Evolutionary conservation across 2,113 vertebrate genomes (phyloP).

Genomic region (Istiophorus platypterus): DNA sequence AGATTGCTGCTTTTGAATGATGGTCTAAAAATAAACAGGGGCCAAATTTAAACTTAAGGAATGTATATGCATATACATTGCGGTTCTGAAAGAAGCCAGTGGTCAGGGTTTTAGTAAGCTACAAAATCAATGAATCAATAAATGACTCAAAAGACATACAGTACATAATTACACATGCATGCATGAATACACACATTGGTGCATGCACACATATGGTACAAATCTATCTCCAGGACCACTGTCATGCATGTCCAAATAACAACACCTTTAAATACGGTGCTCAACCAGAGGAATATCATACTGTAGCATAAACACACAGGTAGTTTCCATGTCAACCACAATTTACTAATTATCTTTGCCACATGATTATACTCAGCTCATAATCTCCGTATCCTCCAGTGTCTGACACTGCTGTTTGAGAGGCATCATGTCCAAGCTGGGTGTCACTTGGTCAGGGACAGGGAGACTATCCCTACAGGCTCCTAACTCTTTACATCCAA

Average conservation of each 20-base stretch:
- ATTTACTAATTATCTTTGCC: too few species aligned
- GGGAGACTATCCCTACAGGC: neutral
- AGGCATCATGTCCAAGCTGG: neutral
- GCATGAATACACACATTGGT: neutral
- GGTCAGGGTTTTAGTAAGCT: neutral
- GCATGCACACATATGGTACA: neutral
- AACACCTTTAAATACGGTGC: neutral
- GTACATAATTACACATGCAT: neutral
- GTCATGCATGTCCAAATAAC: neutral
- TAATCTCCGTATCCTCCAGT: neutral
- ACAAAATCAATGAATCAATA: too few species aligned
- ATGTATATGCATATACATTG: too few species aligned
- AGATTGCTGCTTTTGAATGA: neutral
- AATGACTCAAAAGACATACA: neutral
- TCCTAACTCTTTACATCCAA: neutral
- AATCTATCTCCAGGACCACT: neutral
- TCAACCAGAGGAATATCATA: neutral
- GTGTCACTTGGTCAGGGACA: neutral
- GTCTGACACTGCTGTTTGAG: neutral
- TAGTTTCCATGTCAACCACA: neutral
- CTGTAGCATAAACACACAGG: neutral
- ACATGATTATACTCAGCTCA: neutral
- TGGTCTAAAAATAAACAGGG: neutral
- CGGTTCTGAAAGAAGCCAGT: too few species aligned
- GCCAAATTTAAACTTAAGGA: neutral